phyloP scores from a whole-genome alignment of 92 coral and sea anemone genomes.

The Chrysogorgia sp. region DNA sequence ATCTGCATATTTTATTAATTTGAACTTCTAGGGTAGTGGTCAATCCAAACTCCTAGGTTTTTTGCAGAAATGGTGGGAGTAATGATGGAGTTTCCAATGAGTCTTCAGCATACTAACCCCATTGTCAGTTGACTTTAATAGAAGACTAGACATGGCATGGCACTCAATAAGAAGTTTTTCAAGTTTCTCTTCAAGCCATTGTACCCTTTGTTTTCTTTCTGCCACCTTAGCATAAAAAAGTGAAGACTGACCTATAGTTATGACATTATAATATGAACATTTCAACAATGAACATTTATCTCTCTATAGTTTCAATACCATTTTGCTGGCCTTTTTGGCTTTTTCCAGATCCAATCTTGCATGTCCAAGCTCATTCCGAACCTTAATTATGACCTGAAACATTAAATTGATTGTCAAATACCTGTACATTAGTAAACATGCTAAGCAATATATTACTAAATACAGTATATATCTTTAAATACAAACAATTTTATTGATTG shows the following conservation, averaged over 20 bases:
- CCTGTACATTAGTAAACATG: not conserved
- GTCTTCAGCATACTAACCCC: slow-evolving; percentile 1
- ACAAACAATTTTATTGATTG: no score
- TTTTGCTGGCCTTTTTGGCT: slow-evolving; percentile 71
- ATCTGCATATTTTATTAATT: no score
- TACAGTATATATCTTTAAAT: no score
- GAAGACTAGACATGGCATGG: slow-evolving; percentile 50
- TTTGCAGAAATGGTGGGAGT: no score
- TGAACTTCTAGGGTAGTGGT: no score
- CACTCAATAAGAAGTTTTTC: slow-evolving; percentile 77
- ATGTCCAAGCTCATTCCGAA: slow-evolving; percentile 95
- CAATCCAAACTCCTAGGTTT: no score
- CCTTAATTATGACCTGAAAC: slow-evolving; percentile 84
- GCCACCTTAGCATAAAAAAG: slow-evolving; percentile 61
- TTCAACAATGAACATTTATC: no score
- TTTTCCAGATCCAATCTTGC: slow-evolving; percentile 91
- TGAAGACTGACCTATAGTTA: not conserved
- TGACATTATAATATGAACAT: no score
- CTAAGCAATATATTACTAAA: not conserved
- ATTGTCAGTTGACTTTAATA: slow-evolving; percentile 38
- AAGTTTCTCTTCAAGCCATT: slow-evolving; percentile 93
- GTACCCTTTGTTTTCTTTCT: slow-evolving; percentile 80
- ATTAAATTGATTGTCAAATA: not conserved
- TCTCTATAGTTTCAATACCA: slow-evolving; percentile 60
- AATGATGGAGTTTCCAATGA: no score